Base-by-base conservation (phyloP, 2,888 invertebrate genomes). In the Shargacucullia verbasci region DNA sequence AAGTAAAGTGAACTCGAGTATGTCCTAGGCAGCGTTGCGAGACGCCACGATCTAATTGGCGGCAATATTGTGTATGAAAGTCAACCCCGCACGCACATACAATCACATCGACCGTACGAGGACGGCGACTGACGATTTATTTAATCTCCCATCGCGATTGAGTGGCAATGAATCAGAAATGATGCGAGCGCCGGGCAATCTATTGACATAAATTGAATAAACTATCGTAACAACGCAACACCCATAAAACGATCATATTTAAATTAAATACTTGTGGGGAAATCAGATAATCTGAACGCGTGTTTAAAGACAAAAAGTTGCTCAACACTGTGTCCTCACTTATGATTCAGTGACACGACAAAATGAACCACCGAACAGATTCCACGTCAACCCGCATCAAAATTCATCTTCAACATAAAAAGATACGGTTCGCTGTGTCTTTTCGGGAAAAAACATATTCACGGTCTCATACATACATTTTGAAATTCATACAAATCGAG, bases 311-410 rank as follows among this genome's bases (percentile, higher is more conserved):
- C 65, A 78, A 78, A 79, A 79, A 81, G 72, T 78, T 81, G 62
- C 76, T 68, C 66, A 82, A 81, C 59, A 15, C 59, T 58, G 66
- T 72, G 80, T 82, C 79, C 81, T 82, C 76, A 80, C 78, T 87
- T 85, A 81, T 54, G 62, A 86, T 86, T 80, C 84, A 85, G 76
- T 81, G 79, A 83, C 79, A 81, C 71, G 73, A 80, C 73, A 74
- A 87, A 84, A 88, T 79, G 75, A 84, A 79, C 71, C 66, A 76
- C 68, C 60, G 70, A 58, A 73, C 80, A 83, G 72, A 66, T 66
- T 75, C 79, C 73, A 84, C 80, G 86, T 85, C 89, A 81, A 90
- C 90, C 90, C 87, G 83, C 76, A 83, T 92, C 89, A 90, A 87
- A 85, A 86, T 82, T 81, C 81, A 82, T 79, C 73, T 67, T 68